Evolutionary conservation across 2,797 vertebrate genomes (phyloP).

Genomic region (Nannoperca australis): DNA sequence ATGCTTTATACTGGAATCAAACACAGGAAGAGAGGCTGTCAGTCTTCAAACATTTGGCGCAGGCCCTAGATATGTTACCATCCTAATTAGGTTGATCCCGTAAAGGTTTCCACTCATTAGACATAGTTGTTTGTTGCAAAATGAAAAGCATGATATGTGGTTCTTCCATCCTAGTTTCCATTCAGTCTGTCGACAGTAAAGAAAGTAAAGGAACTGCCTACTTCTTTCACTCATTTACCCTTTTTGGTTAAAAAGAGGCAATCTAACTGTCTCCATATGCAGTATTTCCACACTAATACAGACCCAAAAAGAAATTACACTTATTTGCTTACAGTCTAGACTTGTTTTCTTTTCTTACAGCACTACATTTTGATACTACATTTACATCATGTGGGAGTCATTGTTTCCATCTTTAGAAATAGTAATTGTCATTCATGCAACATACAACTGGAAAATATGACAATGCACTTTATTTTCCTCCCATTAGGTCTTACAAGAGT

Average conservation of each 20-base stretch:
- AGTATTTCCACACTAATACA: background rate
- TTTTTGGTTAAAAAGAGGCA: conserved; percentile 1
- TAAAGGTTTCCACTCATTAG: conserved; percentile 71
- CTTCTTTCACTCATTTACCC: background rate
- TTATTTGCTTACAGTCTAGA: background rate
- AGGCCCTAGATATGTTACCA: conserved; percentile 56
- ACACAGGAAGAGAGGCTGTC: conserved; percentile 53
- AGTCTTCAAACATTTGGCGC: conserved; percentile 66
- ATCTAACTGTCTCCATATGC: background rate
- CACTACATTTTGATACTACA: background rate
- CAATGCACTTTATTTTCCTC: background rate
- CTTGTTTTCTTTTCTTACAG: background rate
- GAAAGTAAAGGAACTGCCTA: background rate
- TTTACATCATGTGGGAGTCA: background rate
- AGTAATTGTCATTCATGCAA: background rate
- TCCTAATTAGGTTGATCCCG: conserved; percentile 69
- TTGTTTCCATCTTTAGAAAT: background rate
- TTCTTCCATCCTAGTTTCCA: conserved; percentile 49
- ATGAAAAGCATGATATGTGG: conserved; percentile 56
- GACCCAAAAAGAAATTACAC: background rate
- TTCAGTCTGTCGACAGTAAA: conserved; percentile 15
- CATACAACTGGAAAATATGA: background rate
- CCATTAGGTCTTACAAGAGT: background rate
- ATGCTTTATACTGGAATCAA: conserved; percentile 36
- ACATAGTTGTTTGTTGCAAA: conserved; percentile 56